A percentile compares a stretch with the other conserved stretches of the same genome.
These are phyloP conservation scores for Mycogona germanica DNA, from an alignment of 2,888 invertebrate species.

Conservation along the genomic window DNA sequence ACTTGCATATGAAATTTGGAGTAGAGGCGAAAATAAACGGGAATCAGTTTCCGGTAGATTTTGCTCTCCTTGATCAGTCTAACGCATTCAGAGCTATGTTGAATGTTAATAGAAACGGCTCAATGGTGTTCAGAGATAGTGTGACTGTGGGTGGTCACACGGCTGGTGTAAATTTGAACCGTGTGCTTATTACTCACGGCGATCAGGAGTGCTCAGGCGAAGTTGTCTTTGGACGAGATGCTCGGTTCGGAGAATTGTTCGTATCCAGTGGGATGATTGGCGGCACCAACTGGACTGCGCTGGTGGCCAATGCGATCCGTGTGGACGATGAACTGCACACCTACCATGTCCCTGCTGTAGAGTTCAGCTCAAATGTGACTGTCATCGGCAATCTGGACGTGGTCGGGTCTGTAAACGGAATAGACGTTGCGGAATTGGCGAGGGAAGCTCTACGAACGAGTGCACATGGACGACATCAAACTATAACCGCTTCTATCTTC, in stretches of 20 bases:
- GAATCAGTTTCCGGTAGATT: not conserved
- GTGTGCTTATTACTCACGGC: constrained; percentile 4
- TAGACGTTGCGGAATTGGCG: not conserved
- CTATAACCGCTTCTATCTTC: not conserved
- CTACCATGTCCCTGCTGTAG: too few relatives aligned
- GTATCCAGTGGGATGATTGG: not conserved
- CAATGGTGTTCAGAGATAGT: not conserved
- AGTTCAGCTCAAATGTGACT: not conserved
- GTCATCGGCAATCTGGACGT: not conserved
- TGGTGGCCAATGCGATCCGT: not conserved
- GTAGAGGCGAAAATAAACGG: constrained; percentile 4
- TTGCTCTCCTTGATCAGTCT: not conserved
- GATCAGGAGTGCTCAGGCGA: constrained; percentile 4
- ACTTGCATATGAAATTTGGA: not conserved
- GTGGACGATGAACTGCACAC: too few relatives aligned
- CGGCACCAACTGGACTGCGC: not conserved
- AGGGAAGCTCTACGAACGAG: not conserved
- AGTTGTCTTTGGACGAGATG: not conserved
- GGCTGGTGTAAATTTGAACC: not conserved
- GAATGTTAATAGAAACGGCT: not conserved
- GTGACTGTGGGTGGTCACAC: not conserved
- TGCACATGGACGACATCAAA: not conserved
- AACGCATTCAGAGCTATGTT: too few relatives aligned
- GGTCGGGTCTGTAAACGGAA: not conserved
- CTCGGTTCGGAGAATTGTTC: not conserved